These are phyloP conservation scores for Bombus sylvicola DNA, from an alignment of 1,140 invertebrate genomes.

Conservation along the genomic window DNA sequence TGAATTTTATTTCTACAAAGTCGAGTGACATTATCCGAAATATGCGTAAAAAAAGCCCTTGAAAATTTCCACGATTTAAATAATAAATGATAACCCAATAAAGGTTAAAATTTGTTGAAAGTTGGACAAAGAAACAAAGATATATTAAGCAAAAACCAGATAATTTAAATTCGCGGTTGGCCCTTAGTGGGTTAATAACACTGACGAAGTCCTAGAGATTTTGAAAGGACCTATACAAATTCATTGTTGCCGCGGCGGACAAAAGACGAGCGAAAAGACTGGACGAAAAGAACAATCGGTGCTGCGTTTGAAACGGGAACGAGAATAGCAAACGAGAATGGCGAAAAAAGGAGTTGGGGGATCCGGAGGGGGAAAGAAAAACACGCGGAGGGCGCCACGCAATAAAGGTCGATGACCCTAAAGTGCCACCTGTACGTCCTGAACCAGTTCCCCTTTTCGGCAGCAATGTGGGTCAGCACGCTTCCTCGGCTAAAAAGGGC, in stretches of 20 bases:
- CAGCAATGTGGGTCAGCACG: slow-evolving; percentile 48
- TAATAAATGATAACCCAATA: neutral
- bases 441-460: slow-evolving; percentile 57
- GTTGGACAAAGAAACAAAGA: neutral
- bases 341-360: neutral
- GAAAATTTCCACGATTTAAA: neutral
- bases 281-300: neutral
- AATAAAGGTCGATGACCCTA: slow-evolving; percentile 46
- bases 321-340: neutral
- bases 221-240: neutral
- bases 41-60: neutral
- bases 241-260: neutral
- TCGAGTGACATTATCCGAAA: too few relatives aligned
- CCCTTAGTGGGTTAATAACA: neutral
- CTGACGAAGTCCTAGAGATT: neutral
- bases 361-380: slow-evolving; percentile 36
- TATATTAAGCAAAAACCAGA: neutral
- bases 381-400: slow-evolving; percentile 54
- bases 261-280: neutral
- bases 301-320: neutral
- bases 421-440: slow-evolving; percentile 58
- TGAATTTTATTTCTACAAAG: too few relatives aligned
- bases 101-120: neutral
- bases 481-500: slow-evolving; percentile 37
- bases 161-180: neutral